Percentiles rank a stretch among this genome's conserved stretches.
phyloP scores from a whole-genome alignment of 2,888 invertebrate species.

The Agrotis segetum region DNA sequence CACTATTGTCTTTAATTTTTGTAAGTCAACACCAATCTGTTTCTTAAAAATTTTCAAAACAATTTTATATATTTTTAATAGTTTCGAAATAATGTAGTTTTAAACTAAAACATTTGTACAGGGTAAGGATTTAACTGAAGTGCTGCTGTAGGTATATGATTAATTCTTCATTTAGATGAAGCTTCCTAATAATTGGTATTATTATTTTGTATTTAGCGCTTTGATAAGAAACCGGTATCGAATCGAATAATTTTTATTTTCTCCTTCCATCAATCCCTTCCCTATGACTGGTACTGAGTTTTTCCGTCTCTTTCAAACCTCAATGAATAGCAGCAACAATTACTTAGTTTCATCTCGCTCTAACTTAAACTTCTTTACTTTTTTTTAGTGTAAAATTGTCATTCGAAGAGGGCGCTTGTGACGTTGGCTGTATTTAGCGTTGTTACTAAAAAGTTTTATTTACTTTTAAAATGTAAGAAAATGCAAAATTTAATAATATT shows the following conservation, averaged over 20 bases:
- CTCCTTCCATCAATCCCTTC: constrained; percentile 67
- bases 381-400: constrained; percentile 84
- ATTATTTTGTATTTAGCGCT: constrained; percentile 45
- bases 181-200: constrained; percentile 20
- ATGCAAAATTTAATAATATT: constrained; percentile 18
- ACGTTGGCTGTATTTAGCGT: constrained; percentile 60
- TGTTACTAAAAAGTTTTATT: constrained; percentile 57
- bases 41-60: no score
- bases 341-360: constrained; percentile 61
- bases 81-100: background rate
- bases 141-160: no score
- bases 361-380: constrained; percentile 72
- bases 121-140: background rate
- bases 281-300: constrained; percentile 57
- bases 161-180: background rate
- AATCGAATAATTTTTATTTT: constrained; percentile 55
- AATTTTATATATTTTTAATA: no score
- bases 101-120: background rate
- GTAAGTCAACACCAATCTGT: no score
- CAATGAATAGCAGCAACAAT: constrained; percentile 12
- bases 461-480: constrained; percentile 71
- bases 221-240: constrained; percentile 82
- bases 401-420: constrained; percentile 77
- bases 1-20: no score
- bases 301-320: constrained; percentile 72